Evolutionary conservation across 2,888 invertebrate species (phyloP).

Genomic region (Belgica antarctica): DNA sequence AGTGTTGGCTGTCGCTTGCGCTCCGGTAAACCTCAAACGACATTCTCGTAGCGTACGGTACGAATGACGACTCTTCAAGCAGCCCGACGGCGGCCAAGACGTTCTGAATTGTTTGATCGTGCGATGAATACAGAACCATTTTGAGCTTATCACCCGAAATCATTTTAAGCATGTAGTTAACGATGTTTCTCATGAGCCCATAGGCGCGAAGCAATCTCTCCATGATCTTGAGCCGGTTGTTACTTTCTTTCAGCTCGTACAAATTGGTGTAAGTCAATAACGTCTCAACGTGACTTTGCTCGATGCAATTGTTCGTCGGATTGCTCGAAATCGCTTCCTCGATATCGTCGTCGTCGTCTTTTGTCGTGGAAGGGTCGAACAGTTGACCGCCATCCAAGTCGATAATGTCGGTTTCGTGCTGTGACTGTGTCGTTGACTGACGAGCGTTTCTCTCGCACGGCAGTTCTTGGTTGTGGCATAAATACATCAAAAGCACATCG

Average conservation of each 20-base stretch:
- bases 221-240: conserved; percentile 57
- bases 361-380: conserved; percentile 35
- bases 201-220: conserved; percentile 71
- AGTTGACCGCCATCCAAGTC: conserved; percentile 29
- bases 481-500: conserved; percentile 79
- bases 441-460: conserved; percentile 62
- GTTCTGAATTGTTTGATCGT: conserved; percentile 86
- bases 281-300: conserved; percentile 70
- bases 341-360: conserved; percentile 48
- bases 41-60: conserved; percentile 83
- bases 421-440: conserved; percentile 30
- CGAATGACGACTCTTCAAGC: conserved; percentile 60
- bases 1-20: conserved; percentile 64
- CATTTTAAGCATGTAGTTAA: conserved; percentile 76
- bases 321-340: conserved; percentile 48
- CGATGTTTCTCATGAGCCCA: conserved; percentile 78
- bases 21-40: conserved; percentile 84
- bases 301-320: conserved; percentile 59
- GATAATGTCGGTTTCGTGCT: conserved; percentile 38
- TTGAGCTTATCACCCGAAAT: conserved; percentile 73
- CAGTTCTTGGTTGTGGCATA: conserved; percentile 78
- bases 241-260: conserved; percentile 66
- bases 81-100: conserved; percentile 76
- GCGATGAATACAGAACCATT: conserved; percentile 82
- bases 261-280: conserved; percentile 80